Conservation (phyloP, 37 sponge, comb jelly and placozoan species). For the Lycopodina hypogea region DNA sequence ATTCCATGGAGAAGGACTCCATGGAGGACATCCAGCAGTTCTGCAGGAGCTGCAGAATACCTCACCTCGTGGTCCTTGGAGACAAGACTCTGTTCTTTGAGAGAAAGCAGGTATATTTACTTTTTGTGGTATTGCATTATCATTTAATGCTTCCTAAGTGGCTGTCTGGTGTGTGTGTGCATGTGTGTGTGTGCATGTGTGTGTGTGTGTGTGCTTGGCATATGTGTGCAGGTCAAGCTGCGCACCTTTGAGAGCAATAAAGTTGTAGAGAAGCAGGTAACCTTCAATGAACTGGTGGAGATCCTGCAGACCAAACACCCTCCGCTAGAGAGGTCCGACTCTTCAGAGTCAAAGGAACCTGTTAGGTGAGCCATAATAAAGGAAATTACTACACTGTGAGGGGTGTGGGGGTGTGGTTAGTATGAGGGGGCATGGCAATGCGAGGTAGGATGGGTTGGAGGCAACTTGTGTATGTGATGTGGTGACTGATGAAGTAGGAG, state of each 20-base stretch:
- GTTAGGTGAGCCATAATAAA: background rate
- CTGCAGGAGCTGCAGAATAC: slow-evolving; percentile 49
- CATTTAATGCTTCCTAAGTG: background rate
- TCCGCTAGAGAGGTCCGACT: slow-evolving; percentile 37
- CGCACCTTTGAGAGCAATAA: slow-evolving; percentile 39
- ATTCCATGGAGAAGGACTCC: slow-evolving; percentile 51
- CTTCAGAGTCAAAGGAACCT: slow-evolving; percentile 21
- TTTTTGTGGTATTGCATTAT: background rate
- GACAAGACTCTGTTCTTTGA: slow-evolving; percentile 48
- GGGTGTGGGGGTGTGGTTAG: too few relatives aligned
- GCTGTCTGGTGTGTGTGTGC: background rate
- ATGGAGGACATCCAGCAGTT: slow-evolving; percentile 66
- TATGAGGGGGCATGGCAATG: too few relatives aligned
- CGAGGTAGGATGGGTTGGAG: too few relatives aligned
- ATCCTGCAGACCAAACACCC: slow-evolving; percentile 31
- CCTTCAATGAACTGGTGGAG: slow-evolving; percentile 28
- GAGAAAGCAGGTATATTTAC: slow-evolving; percentile 41
- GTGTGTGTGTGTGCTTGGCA: too few relatives aligned
- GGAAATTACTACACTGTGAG: too few relatives aligned
- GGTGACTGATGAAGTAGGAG: too few relatives aligned
- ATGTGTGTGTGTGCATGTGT: too few relatives aligned
- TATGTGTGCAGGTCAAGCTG: slow-evolving; percentile 16
- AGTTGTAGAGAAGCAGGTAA: slow-evolving; percentile 36
- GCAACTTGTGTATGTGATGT: too few relatives aligned
- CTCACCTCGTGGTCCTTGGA: slow-evolving; percentile 46